phyloP scores from a whole-genome alignment of 1,140 invertebrate genomes.

The Drosophila azteca region DNA sequence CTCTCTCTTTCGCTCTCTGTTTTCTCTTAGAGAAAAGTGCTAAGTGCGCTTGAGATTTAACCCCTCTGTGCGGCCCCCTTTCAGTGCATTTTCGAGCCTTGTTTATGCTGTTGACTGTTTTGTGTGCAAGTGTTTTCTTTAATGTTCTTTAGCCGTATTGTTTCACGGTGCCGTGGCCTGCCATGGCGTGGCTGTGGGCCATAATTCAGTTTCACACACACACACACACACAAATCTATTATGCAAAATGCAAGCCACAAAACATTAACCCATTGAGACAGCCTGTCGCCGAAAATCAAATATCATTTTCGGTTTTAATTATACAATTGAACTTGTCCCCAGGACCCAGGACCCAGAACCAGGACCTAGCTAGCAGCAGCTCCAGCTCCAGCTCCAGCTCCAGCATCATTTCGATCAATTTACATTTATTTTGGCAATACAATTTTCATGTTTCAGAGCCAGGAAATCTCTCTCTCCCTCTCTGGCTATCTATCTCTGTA shows the following conservation, averaged over 20 bases:
- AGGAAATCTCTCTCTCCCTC: constrained; percentile 15
- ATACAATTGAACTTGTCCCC: constrained; percentile 36
- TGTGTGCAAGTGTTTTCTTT: constrained; percentile 64
- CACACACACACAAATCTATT: constrained; percentile 27
- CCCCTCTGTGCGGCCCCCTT: not conserved
- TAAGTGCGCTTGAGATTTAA: constrained; percentile 66
- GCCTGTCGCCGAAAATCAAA: constrained; percentile 13
- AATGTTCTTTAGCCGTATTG: constrained; percentile 32
- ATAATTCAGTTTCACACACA: constrained; percentile 32
- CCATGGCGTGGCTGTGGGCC: not conserved
- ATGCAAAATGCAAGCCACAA: constrained; percentile 17
- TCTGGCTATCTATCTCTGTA: too few relatives aligned
- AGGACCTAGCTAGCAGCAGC: too few relatives aligned
- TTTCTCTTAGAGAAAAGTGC: constrained; percentile 35
- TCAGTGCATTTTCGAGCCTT: constrained; percentile 44
- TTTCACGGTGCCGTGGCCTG: constrained; percentile 5
- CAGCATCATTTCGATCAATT: constrained; percentile 30
- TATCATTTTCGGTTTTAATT: constrained; percentile 40
- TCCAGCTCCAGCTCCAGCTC: not conserved
- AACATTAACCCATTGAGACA: constrained; percentile 27
- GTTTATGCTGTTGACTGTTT: constrained; percentile 68
- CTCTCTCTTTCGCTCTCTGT: not conserved
- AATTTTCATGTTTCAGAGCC: constrained; percentile 46
- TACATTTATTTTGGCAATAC: constrained; percentile 46
- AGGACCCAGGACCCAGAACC: too few relatives aligned